A percentile compares a stretch with the other conserved stretches of the same genome.
These are phyloP conservation scores for Apamea sordens DNA, from an alignment of 2,888 invertebrate species.

Conservation along the genomic window DNA sequence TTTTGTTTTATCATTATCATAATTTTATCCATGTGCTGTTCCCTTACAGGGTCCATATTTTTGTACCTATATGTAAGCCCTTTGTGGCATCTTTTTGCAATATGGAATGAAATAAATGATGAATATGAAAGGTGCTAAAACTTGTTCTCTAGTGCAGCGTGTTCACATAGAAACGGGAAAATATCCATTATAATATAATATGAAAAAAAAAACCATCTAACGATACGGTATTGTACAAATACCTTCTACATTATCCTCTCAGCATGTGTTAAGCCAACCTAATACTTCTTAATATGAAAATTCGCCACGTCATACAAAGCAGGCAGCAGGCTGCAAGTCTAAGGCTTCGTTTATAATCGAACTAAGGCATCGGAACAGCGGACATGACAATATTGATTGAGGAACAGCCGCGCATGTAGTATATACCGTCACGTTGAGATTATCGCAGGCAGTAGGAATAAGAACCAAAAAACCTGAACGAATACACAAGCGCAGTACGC, in stretches of 20 bases:
- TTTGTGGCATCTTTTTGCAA: no score
- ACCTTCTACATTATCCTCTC: background rate
- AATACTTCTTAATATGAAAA: background rate
- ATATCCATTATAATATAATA: no score
- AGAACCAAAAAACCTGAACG: background rate
- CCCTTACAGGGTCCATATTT: no score
- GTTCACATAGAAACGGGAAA: background rate
- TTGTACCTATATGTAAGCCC: no score
- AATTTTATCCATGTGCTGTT: no score
- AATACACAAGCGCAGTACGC: background rate
- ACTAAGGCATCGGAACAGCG: background rate
- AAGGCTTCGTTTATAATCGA: background rate
- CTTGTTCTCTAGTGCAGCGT: background rate
- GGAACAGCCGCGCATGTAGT: background rate
- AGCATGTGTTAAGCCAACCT: background rate
- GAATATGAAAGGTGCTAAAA: background rate
- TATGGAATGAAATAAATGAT: no score
- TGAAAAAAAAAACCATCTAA: constrained; percentile 1
- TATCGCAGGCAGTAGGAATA: background rate
- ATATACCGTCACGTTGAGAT: background rate
- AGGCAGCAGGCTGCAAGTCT: background rate
- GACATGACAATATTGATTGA: background rate
- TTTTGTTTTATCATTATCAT: no score
- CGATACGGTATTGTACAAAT: background rate
- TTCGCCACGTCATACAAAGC: background rate